Base-by-base conservation (phyloP, 2,797 vertebrate genomes). In the Psittacula echo region DNA sequence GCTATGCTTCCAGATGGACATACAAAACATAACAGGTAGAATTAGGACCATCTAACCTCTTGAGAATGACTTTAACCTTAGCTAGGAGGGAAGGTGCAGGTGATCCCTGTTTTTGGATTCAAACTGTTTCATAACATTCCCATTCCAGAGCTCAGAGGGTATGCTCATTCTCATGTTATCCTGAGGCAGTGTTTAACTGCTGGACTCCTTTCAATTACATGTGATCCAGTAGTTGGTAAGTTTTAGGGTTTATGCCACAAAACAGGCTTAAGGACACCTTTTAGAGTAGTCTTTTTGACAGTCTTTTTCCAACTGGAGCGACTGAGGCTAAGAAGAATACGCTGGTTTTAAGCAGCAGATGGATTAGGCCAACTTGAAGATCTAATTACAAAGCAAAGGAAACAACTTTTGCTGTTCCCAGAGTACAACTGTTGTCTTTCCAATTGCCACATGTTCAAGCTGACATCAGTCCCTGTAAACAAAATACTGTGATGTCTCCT, bases 371-470 rank as follows among this genome's bases (percentile, higher is more conserved):
- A 94, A 88, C 79, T 89, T 83, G 89, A 71, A 91, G 73, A 73
- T 84, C 56, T 81, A 88, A 67, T 90, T 85, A 62, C 78, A 91
- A 71, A 94, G 83, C 48, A 53, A 53, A 90, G 86, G 85, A 96
- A 97, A 51, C 18, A 56, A 44, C 60, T 85, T 90, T 68, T 86
- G 67, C 70, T 85, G 30, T 89, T 95, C 37, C 76, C 86, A 62
- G 64, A 90, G 60, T 16, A 60, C 66, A 92, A 66, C 92, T 37
- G 26, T 41, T 91, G 82, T 24, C 93, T 71, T 85, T 90, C 84
- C 92, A 83, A 51, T 16, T 94, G 92, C 90, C 93, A 95, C 79
- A 75, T 94, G 85, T 95, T 89, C 3, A 47, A 67, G 70, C 53
- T 93, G 95, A 85, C 93, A 66, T 77, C 85, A 86, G 27, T 12